These are phyloP conservation scores for Drosophila austrosaltans DNA, from an alignment of 2,888 invertebrate species.

Conservation along the genomic window DNA sequence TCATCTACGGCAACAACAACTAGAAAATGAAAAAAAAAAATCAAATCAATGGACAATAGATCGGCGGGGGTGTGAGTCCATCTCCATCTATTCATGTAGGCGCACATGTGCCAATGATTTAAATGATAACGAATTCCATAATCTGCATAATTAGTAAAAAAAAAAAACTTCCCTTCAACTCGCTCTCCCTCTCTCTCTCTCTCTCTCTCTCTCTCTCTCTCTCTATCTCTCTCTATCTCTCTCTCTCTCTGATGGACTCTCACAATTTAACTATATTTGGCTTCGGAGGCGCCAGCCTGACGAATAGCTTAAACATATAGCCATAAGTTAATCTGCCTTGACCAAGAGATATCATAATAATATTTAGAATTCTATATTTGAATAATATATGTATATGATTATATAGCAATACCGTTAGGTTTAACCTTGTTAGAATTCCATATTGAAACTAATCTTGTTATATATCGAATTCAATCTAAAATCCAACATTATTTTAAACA, in stretches of 20 bases:
- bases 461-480: too few relatives aligned
- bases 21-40: constrained; percentile 10
- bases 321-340: neutral
- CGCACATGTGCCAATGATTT: constrained; percentile 68
- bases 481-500: too few relatives aligned
- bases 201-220: too few relatives aligned
- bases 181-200: neutral
- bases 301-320: constrained; percentile 14
- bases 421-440: too few relatives aligned
- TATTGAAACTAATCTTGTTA: too few relatives aligned
- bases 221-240: too few relatives aligned
- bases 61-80: neutral
- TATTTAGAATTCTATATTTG: too few relatives aligned
- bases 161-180: neutral
- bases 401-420: too few relatives aligned
- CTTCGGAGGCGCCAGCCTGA: constrained; percentile 40
- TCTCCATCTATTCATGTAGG: constrained; percentile 31
- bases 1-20: constrained; percentile 45
- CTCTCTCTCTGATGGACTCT: too few relatives aligned
- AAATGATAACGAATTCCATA: constrained; percentile 68
- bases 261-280: constrained; percentile 30
- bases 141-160: constrained; percentile 59
- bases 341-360: neutral
- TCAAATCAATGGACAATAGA: neutral
- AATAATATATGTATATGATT: too few relatives aligned